Conservation (phyloP, 1,140 invertebrate species). For the Ostrea denselamellosa region DNA sequence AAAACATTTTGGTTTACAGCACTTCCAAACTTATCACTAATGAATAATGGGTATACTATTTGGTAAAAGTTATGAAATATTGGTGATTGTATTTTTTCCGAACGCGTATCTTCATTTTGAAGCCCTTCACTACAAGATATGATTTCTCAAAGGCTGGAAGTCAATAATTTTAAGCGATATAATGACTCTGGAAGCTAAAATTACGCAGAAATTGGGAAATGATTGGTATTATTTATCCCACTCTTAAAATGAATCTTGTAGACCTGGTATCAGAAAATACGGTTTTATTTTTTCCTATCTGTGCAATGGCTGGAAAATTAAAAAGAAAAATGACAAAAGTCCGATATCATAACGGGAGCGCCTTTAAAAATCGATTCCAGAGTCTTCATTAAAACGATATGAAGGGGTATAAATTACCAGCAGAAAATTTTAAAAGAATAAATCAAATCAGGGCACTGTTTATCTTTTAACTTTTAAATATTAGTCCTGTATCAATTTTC, state of each 20-base stretch:
- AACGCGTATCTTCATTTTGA: neutral
- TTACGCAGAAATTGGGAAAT: neutral
- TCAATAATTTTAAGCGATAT: slow-evolving; percentile 28
- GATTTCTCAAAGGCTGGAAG: neutral
- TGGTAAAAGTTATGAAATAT: neutral
- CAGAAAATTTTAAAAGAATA: neutral
- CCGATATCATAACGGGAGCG: neutral
- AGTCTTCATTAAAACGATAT: neutral
- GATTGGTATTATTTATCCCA: neutral
- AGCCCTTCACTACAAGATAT: neutral
- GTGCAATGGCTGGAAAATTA: slow-evolving; percentile 35
- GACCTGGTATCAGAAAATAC: neutral
- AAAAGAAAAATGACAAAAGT: slow-evolving; percentile 7
- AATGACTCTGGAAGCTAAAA: neutral
- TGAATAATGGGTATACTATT: neutral
- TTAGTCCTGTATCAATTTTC: slow-evolving; percentile 24
- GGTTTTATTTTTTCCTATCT: slow-evolving; percentile 1
- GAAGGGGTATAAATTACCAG: neutral
- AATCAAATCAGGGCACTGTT: neutral
- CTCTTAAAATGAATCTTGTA: neutral
- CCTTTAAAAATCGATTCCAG: neutral
- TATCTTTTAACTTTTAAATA: slow-evolving; percentile 26
- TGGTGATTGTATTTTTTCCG: neutral
- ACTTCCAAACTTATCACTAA: too few relatives aligned
- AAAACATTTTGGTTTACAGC: too few relatives aligned